Base-by-base conservation (phyloP, 1,140 invertebrate species). In the Oedothorax gibbosus region DNA sequence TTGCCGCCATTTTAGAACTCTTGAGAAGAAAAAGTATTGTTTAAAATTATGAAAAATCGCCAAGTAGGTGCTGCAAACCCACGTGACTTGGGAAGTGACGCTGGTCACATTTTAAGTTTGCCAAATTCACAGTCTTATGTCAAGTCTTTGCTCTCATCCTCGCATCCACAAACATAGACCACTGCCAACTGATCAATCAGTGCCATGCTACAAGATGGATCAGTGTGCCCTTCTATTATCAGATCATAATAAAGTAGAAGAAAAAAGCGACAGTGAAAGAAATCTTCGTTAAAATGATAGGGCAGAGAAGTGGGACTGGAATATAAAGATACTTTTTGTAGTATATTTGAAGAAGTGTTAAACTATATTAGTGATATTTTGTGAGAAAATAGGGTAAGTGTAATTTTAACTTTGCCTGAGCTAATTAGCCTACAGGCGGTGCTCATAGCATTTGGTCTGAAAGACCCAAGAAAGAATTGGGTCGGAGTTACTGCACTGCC, bases 131-230 rank as follows among this genome's bases (percentile, higher is more conserved):
- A 35, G 35, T 35, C 35, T 35, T 35, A 35, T 35, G 35, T 35
- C 35, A 35, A 35, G 35, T 35, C 35, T 35, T 35, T 35, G 35
- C 5, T 35, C 35, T 35, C 35, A 35, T 2, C 35, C 35, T 35
- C 35, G 35, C 35, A 35, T 35, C 35, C 35, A 49, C 12, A 50
- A 7, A 49, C 20, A 50, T 8, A 35, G 21, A 12, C 15, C 11
- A 50, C 57, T 57, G 49, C 57, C 20, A 79, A 35, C 62, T 18
- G 76, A 79, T 79, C 77, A 79, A 79, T 79, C 77, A 79, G 56
- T 79, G 77, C 18, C 77, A 68, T 15, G 68, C 20, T 68, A 79
- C 51, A 79, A 68, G 77, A 68, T 79, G 21, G 77, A 79, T 79
- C 9, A 20, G 60, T 20, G 20, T 79, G 64, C 64, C 51, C 77